Evolutionary conservation across 2,888 invertebrate species (phyloP), one percentile per base, ranked within the genome.

Genomic region (Ectemnius continuus): DNA sequence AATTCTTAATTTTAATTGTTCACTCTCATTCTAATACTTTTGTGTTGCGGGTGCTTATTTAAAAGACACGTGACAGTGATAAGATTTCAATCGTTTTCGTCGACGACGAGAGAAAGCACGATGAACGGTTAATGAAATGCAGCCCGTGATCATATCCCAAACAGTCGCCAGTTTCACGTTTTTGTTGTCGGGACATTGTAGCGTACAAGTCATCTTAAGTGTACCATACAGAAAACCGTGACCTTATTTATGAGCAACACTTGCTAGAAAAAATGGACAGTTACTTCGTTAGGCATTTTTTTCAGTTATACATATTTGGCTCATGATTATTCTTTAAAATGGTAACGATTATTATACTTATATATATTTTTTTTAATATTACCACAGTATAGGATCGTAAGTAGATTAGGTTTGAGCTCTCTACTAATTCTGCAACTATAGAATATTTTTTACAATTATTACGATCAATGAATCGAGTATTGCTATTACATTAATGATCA

Each of bases 201-300:
- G 61, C 59, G 78, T 78, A 77, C 64, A 28, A 78, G 63, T 75
- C 70, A n/a, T 46, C 70, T 70, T 75, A 70, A 79, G 63, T 78
- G 76, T 84, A 84, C 63, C 66, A 67, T 84, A 84, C 76, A 60
- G 62, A 67, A 62, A 67, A 61, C 79, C n/a, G 75, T 61, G 70
- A 76, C 78, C 56, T 72, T 74, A 74, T 84, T 84, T 74, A 78
- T 81, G 67, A 58, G 6, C 73, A 76, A 67, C 60, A 72, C 36
- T 48, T 67, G 76, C 70, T 80, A 79, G 74, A 70, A 59, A 77
- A 75, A 85, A 87, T 82, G 86, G 88, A 88, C 88, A 86, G 87
- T 88, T 86, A 84, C 78, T 85, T 85, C 79, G 80, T 86, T 87
- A 88, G 86, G 86, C 89, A 89, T 88, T 89, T 88, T 36, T 84